Evolutionary conservation across 2,888 invertebrate genomes (phyloP).

Genomic region (Noctua pronuba): DNA sequence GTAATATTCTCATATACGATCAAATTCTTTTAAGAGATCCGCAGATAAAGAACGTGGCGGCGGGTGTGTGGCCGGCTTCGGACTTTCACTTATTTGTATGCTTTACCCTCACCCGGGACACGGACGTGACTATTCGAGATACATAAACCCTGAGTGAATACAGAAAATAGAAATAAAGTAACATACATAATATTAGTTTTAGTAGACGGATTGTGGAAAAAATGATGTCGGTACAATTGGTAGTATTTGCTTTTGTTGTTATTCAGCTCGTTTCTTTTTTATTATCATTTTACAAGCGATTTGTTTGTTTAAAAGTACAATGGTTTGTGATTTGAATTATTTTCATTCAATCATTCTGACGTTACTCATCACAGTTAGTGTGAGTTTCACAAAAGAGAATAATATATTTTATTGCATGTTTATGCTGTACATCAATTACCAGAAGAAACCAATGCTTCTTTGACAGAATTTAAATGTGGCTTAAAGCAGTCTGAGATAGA

Average conservation of each 20-base stretch:
- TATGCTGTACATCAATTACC: not conserved
- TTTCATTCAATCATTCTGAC: not conserved
- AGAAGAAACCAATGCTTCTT: not conserved
- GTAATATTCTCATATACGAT: slow-evolving; percentile 90
- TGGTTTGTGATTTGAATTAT: slow-evolving; percentile 7
- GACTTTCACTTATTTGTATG: slow-evolving; percentile 90
- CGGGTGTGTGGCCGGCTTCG: slow-evolving; percentile 87
- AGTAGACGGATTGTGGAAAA: slow-evolving; percentile 86
- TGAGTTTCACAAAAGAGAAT: not conserved
- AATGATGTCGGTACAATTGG: slow-evolving; percentile 70
- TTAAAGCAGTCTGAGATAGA: slow-evolving; percentile 22
- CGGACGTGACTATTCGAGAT: slow-evolving; percentile 90
- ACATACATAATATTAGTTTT: slow-evolving; percentile 89
- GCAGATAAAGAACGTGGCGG: slow-evolving; percentile 89
- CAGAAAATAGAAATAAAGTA: slow-evolving; percentile 90
- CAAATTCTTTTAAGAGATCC: slow-evolving; percentile 90
- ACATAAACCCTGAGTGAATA: slow-evolving; percentile 90
- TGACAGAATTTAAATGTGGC: slow-evolving; percentile 20
- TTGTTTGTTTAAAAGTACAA: slow-evolving; percentile 44
- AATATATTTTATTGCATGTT: not conserved
- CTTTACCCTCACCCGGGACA: slow-evolving; percentile 87
- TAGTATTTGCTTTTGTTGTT: slow-evolving; percentile 74
- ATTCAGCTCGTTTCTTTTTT: slow-evolving; percentile 67
- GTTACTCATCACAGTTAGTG: slow-evolving; percentile 1
- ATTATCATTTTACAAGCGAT: slow-evolving; percentile 49